These are phyloP conservation scores for Cirrhinus mrigala DNA, from an alignment of 2,797 vertebrate genomes.

Conservation along the genomic window DNA sequence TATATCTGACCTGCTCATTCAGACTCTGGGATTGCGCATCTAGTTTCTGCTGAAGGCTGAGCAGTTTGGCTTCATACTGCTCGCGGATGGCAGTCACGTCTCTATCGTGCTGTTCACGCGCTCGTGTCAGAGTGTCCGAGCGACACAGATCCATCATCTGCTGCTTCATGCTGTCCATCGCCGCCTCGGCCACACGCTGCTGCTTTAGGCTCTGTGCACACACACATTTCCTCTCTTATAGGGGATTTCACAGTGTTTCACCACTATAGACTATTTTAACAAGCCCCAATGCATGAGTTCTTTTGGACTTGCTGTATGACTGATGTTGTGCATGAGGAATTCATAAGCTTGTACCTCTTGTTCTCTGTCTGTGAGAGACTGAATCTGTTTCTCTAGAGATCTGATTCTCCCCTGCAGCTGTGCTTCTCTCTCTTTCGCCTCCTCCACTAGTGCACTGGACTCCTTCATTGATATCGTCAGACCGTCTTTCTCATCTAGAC, in stretches of 20 bases:
- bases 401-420: slow-evolving; percentile 87
- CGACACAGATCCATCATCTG: slow-evolving; percentile 90
- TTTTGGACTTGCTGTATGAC: not conserved
- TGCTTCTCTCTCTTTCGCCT: slow-evolving; percentile 83
- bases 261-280: not conserved
- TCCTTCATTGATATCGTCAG: slow-evolving; percentile 87
- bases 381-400: slow-evolving; percentile 86
- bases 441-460: slow-evolving; percentile 85
- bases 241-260: not conserved
- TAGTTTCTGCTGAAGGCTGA: slow-evolving; percentile 84
- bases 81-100: slow-evolving; percentile 82
- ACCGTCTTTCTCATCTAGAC: slow-evolving; percentile 92
- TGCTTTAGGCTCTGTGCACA: slow-evolving; percentile 83
- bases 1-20: slow-evolving; percentile 83
- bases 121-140: slow-evolving; percentile 87
- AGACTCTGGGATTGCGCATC: slow-evolving; percentile 80
- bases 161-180: slow-evolving; percentile 91
- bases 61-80: slow-evolving; percentile 85
- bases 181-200: slow-evolving; percentile 85
- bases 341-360: slow-evolving; percentile 83
- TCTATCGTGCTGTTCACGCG: slow-evolving; percentile 88
- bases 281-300: not conserved
- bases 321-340: not conserved
- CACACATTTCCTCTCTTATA: slow-evolving; percentile 16
- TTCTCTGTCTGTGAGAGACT: slow-evolving; percentile 82